Conservation (phyloP, 2,113 vertebrate genomes). For the Gobio gobio region DNA sequence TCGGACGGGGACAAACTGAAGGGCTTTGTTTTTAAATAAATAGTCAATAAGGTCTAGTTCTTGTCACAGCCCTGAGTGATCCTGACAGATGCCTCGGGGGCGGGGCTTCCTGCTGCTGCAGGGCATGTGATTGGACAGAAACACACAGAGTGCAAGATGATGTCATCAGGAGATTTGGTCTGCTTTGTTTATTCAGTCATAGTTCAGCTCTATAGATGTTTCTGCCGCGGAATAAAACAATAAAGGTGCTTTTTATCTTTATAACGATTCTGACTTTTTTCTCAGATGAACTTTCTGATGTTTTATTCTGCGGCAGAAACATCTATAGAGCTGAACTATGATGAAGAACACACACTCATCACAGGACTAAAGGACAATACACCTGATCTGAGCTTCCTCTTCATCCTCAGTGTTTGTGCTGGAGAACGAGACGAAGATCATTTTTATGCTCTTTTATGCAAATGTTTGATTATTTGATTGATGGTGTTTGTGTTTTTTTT, state of each 20-base stretch:
- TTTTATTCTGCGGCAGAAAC: too few relatives aligned
- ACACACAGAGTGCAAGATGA: background rate
- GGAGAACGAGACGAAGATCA: background rate
- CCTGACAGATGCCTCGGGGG: background rate
- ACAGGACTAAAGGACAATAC: too few relatives aligned
- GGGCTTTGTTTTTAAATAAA: background rate
- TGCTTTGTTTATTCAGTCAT: background rate
- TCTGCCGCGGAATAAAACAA: too few relatives aligned
- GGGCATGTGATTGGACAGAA: background rate
- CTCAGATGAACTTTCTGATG: too few relatives aligned
- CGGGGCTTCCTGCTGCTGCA: background rate
- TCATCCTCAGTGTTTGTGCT: too few relatives aligned
- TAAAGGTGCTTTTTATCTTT: too few relatives aligned
- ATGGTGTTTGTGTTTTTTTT: slow-evolving; percentile 46
- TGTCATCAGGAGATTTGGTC: background rate
- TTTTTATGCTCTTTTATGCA: too few relatives aligned
- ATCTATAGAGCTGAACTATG: too few relatives aligned
- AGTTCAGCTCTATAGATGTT: background rate
- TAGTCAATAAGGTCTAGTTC: background rate
- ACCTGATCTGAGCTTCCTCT: too few relatives aligned
- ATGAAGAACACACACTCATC: too few relatives aligned
- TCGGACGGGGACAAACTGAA: background rate
- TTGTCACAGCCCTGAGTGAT: background rate
- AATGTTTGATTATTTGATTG: background rate
- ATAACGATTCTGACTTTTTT: too few relatives aligned